Conservation (phyloP, 2,888 invertebrate species). For the Frankliniella fusca region DNA sequence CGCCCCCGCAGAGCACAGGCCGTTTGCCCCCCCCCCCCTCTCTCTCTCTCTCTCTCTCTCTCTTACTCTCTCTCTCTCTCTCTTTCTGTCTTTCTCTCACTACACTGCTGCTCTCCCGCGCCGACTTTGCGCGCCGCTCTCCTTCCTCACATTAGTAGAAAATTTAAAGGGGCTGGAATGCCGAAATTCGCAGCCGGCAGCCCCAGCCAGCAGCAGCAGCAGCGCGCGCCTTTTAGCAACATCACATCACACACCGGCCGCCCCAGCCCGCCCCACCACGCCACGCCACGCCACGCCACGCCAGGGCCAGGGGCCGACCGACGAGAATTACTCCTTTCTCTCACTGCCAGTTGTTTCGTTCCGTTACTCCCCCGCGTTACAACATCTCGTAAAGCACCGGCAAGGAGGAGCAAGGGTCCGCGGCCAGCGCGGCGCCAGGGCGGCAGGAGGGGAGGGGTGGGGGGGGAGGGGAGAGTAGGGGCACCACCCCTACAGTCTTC, state of each 20-base stretch:
- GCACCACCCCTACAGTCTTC: background rate
- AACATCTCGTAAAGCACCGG: constrained; percentile 17
- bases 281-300: too few relatives aligned
- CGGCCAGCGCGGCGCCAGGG: background rate
- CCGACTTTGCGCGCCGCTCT: too few relatives aligned
- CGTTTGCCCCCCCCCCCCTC: background rate
- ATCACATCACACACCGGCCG: background rate
- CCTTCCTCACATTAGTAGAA: too few relatives aligned
- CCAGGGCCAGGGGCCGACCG: background rate
- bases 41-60: background rate
- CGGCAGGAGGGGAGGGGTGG: background rate
- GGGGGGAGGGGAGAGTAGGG: background rate
- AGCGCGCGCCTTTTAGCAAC: background rate
- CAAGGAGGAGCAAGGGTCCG: background rate
- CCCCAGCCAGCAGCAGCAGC: too few relatives aligned
- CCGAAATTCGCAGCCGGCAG: background rate
- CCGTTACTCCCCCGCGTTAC: constrained; percentile 14
- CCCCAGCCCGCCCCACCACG: background rate
- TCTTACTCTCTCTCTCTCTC: background rate
- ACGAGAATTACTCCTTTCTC: constrained; percentile 13
- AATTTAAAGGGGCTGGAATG: too few relatives aligned
- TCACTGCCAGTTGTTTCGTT: constrained; percentile 21
- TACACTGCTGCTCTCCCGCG: background rate
- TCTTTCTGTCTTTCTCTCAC: background rate
- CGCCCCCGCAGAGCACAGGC: too few relatives aligned